A percentile compares a stretch with the other conserved stretches of the same genome.
Evolutionary conservation across 2,888 invertebrate genomes (phyloP).

Genomic region (Rosalia funebris): DNA sequence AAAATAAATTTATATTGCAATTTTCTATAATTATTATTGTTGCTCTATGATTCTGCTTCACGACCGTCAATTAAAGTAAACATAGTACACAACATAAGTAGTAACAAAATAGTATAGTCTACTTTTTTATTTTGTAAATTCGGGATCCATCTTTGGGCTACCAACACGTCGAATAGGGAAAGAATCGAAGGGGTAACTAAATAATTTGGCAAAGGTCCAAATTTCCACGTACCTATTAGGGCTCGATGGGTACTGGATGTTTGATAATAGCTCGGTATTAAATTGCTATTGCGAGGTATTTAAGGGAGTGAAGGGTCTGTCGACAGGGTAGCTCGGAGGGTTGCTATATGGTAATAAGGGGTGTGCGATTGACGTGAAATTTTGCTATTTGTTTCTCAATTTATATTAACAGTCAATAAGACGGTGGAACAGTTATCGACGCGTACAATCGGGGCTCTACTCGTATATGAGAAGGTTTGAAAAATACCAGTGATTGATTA

Average conservation of each 20-base stretch:
- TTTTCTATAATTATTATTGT: too few species aligned
- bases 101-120: too few species aligned
- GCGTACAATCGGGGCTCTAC: too few species aligned
- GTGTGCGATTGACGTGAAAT: constrained; percentile 7
- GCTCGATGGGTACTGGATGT: constrained; percentile 38
- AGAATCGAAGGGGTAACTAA: constrained; percentile 30
- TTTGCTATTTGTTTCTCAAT: not conserved
- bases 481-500: too few species aligned
- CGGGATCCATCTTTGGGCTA: too few species aligned
- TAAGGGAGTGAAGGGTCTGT: constrained; percentile 31
- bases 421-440: too few species aligned
- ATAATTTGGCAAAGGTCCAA: constrained; percentile 33
- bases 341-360: not conserved
- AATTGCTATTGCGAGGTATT: constrained; percentile 50
- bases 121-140: too few species aligned
- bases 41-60: too few species aligned
- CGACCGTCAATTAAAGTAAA: too few species aligned
- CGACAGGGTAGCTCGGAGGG: constrained; percentile 1
- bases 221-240: constrained; percentile 47
- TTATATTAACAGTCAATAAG: not conserved
- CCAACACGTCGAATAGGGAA: constrained; percentile 11
- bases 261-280: constrained; percentile 49
- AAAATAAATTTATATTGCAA: too few species aligned
- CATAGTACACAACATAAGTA: too few species aligned
- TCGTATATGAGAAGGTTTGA: too few species aligned